Evolutionary conservation across 1,140 invertebrate genomes (phyloP), one percentile per base, ranked within the genome.

Genomic region (Drosophila neocordata): DNA sequence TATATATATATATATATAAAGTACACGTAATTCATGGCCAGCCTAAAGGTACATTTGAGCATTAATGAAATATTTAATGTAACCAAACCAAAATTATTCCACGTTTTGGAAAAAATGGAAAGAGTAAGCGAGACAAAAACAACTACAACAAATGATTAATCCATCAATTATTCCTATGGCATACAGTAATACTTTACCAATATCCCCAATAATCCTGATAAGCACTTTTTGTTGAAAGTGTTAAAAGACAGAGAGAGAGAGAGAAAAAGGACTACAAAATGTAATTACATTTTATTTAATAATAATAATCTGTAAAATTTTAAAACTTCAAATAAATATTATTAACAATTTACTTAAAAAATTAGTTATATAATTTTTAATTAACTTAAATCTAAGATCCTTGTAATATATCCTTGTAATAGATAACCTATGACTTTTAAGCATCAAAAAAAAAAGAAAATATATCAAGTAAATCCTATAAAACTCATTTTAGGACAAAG

Each of bases 31-130:
- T 52, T 52, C 11, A 52, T 34, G 24, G 18, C 1, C 4, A 18
- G 48, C 24, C 37, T 27, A 1, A 1, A 15, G 20, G 27, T 13
- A 31, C 13, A 34, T 24, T 41, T 20, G 1, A 37, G 38, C 15
- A 22, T 51, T 37, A 27, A 27, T 18, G 34, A 64, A 2, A 52
- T 64, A 58, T 52, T 52, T 34, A 18, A 22, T 52, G 35, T 13
- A 53, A 58, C 58, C 34, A 35, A 6, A 31, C 6, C 2, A 11
- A 38, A 12, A 53, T 3, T 27, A 58, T 57, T 38, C 15, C 34
- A 53, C 18, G 18, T 38, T 37, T 48, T 48, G 41, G 4, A 20
- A 48, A 24, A 24, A 24, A 24, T 24, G 22, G 2, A 24, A 24
- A 24, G n/a, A n/a, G n/a, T n/a, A 8, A 13, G 8, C 3, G 1